These are phyloP conservation scores for Caenorhabditis sp. DNA, from an alignment of 2,888 invertebrate species.

Conservation along the genomic window DNA sequence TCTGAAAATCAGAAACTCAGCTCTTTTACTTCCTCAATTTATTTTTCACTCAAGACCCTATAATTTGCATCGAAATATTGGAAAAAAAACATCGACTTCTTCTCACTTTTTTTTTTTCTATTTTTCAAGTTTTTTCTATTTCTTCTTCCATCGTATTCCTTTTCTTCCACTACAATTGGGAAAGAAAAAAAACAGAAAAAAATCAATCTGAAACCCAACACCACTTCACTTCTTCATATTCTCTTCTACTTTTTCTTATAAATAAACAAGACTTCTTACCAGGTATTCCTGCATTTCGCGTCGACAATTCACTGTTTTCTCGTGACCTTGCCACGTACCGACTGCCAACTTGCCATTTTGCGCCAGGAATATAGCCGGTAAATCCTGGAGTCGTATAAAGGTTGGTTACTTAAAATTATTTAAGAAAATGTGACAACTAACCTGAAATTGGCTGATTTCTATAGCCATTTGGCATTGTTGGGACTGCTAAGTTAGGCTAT, in stretches of 20 bases:
- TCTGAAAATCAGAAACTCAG: constrained; percentile 9
- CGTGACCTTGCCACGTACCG: constrained; percentile 63
- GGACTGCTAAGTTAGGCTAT: no score
- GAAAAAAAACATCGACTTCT: background rate
- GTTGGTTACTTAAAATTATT: constrained; percentile 18
- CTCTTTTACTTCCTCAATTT: background rate
- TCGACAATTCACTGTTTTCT: constrained; percentile 43
- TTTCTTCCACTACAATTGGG: background rate
- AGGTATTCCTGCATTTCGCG: constrained; percentile 11
- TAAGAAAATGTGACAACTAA: constrained; percentile 18
- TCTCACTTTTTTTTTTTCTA: background rate
- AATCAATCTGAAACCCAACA: constrained; percentile 50
- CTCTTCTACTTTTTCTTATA: constrained; percentile 5
- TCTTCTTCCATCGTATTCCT: background rate
- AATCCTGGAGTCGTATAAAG: constrained; percentile 64
- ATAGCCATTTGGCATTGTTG: constrained; percentile 62
- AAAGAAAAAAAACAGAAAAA: background rate
- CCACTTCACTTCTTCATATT: constrained; percentile 12
- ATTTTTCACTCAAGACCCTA: constrained; percentile 3
- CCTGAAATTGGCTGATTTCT: constrained; percentile 62
- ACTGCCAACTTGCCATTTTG: constrained; percentile 73
- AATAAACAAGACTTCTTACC: constrained; percentile 37
- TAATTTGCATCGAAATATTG: background rate
- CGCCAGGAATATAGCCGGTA: constrained; percentile 74
- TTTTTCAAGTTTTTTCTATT: background rate